Conservation (phyloP, 1,140 invertebrate species). For the Drosophila nikananu region DNA sequence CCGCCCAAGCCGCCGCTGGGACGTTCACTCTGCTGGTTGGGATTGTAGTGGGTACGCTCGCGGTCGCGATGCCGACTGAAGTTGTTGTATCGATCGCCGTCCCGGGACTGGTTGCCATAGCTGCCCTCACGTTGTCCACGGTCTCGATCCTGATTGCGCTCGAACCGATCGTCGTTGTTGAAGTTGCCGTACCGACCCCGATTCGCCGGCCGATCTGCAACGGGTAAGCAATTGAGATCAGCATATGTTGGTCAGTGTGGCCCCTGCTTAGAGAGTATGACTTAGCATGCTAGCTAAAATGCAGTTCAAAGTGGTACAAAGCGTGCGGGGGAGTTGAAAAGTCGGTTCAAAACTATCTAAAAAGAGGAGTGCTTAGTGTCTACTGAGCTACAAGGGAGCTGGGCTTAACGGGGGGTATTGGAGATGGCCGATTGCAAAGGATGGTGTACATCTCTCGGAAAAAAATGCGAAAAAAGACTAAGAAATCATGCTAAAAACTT, state of each 20-base stretch:
- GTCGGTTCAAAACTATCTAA: conserved; percentile 19
- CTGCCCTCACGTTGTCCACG: conserved; percentile 81
- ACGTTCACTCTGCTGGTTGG: conserved; percentile 74
- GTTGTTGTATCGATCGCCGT: conserved; percentile 82
- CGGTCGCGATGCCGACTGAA: conserved; percentile 84
- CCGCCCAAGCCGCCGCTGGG: conserved; percentile 52
- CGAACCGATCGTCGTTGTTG: conserved; percentile 79
- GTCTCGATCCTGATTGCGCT: conserved; percentile 78
- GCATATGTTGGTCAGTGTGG: not conserved
- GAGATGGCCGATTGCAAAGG: not conserved
- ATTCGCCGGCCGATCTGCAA: conserved; percentile 78
- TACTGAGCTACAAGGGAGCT: conserved; percentile 12
- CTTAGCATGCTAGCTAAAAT: conserved; percentile 46
- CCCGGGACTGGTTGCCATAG: conserved; percentile 84
- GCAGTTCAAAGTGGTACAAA: conserved; percentile 41
- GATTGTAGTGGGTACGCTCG: conserved; percentile 78
- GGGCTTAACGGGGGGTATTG: conserved; percentile 1
- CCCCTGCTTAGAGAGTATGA: conserved; percentile 24
- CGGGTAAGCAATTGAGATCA: conserved; percentile 6
- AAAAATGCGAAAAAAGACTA: not conserved
- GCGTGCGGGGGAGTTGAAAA: conserved; percentile 33
- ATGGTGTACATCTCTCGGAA: not conserved
- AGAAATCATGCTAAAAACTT: not conserved
- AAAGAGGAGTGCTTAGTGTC: conserved; percentile 23
- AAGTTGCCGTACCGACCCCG: conserved; percentile 85